Percentiles rank a stretch among this genome's conserved stretches.
phyloP scores from a whole-genome alignment of 2,797 vertebrate genomes.

The Manis javanica region DNA sequence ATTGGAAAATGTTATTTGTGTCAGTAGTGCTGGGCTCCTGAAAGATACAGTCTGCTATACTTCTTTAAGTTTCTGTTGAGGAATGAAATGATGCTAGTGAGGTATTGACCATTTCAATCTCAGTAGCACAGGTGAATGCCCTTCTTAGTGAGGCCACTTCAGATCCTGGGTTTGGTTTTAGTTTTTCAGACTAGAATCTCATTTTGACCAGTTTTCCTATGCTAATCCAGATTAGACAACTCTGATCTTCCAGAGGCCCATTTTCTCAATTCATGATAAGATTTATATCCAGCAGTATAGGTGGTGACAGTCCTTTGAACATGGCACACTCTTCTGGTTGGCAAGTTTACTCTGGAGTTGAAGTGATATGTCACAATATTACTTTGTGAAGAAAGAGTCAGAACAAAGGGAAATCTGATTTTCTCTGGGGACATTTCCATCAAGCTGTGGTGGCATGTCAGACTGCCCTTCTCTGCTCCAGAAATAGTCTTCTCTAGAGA shows the following conservation, averaged over 20 bases:
- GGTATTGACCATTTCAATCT: not conserved
- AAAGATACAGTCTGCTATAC: not conserved
- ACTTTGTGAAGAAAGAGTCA: slow-evolving; percentile 10
- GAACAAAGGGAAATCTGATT: not conserved
- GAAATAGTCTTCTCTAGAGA: slow-evolving; percentile 36
- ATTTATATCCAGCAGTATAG: not conserved
- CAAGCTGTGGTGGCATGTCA: not conserved
- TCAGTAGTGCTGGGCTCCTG: not conserved
- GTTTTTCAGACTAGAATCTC: not conserved
- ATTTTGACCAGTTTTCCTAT: not conserved
- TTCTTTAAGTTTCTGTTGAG: not conserved
- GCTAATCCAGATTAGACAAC: not conserved
- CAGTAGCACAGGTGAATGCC: not conserved
- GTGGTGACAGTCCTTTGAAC: not conserved
- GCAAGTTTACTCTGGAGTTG: not conserved
- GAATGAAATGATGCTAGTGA: not conserved
- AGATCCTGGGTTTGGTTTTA: not conserved
- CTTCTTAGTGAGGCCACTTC: not conserved
- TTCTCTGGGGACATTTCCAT: slow-evolving; percentile 10
- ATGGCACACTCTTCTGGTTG: not conserved
- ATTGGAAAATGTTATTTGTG: slow-evolving; percentile 7
- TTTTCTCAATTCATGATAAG: slow-evolving; percentile 32
- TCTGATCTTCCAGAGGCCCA: not conserved
- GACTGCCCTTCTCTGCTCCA: not conserved
- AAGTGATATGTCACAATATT: not conserved